Conservation (phyloP, 2,797 vertebrate genomes). For the Poliocrania exsul region DNA sequence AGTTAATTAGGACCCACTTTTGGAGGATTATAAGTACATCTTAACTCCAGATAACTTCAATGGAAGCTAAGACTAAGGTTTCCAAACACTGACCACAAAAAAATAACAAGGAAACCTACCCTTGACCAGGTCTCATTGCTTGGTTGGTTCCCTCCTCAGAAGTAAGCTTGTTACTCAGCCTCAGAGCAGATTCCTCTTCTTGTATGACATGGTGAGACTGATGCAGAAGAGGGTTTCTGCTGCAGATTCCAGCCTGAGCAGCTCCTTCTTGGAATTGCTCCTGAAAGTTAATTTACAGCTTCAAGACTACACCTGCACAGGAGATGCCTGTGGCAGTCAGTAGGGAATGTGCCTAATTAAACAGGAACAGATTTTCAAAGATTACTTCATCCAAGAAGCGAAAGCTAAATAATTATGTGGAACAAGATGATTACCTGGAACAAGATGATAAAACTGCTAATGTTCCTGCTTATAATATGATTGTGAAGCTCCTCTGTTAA, state of each 20-base stretch:
- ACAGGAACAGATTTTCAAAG: constrained; percentile 51
- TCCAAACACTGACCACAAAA: neutral
- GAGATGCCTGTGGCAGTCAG: constrained; percentile 61
- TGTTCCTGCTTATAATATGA: constrained; percentile 14
- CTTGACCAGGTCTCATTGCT: neutral
- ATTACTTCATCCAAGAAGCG: constrained; percentile 49
- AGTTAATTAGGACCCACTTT: neutral
- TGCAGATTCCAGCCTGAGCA: constrained; percentile 37
- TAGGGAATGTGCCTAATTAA: constrained; percentile 68
- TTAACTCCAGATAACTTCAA: neutral
- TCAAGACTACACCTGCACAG: constrained; percentile 69
- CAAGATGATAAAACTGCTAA: constrained; percentile 62
- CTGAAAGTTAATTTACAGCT: constrained; percentile 46
- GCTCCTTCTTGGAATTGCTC: constrained; percentile 14
- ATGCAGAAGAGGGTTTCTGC: neutral
- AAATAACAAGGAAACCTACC: neutral
- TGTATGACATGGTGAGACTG: neutral
- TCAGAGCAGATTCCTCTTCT: neutral
- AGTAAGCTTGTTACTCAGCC: neutral
- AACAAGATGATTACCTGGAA: constrained; percentile 61
- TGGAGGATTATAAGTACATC: neutral
- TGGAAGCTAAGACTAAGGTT: neutral
- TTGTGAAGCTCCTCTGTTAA: constrained; percentile 6
- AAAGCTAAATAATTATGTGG: constrained; percentile 53
- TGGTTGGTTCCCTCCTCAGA: neutral